Base-by-base conservation (phyloP, 2,113 vertebrate species). In the Thalassoma bifasciatum region DNA sequence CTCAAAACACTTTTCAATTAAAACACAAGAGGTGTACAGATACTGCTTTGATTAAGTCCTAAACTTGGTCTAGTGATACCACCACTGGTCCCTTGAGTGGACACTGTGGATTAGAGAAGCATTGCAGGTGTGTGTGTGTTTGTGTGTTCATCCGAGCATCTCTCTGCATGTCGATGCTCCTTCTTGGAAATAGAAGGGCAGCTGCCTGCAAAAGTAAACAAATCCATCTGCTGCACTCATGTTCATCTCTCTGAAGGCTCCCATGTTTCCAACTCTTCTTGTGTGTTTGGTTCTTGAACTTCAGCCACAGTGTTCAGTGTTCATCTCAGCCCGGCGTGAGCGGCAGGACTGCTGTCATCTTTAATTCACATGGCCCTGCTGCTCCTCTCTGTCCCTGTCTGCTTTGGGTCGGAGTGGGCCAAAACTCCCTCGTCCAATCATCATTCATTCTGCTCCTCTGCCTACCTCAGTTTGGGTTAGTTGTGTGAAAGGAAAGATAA, bases 361-460 rank as follows among this genome's bases (percentile, higher is more conserved):
- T 83, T 77, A 84, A 86, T 90, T 88, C 64, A 78, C 84, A 26
- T 2, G n/a, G 69, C 37, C 34, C 70, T 67, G 78, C 57, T 65
- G 56, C 79, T 77, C 64, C 74, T 82, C 69, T 72, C 30, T 42
- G 61, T 77, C 54, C 82, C 51, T 50, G 36, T 75, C 57, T 72
- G 74, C 62, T 73, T 40, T 58, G 63, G 46, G 37, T n/a, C 42
- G 52, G 50, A 57, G 53, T 16, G 37, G 37, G 64, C 61, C 66
- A 66, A 81, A 69, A 84, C 75, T 82, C 75, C 72, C 77, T 53
- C 7, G 7, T 83, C 72, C 65, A 47, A 75, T 86, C 81, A 67
- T 74, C 70, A 75, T 82, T 80, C 79, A 72, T 49, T 40, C 75
- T 47, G 70, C 63, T 30, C 46, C 51, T 59, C 59, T 59, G 61